Base-by-base conservation (phyloP, 2,113 vertebrate species). In the Eclectus roratus region DNA sequence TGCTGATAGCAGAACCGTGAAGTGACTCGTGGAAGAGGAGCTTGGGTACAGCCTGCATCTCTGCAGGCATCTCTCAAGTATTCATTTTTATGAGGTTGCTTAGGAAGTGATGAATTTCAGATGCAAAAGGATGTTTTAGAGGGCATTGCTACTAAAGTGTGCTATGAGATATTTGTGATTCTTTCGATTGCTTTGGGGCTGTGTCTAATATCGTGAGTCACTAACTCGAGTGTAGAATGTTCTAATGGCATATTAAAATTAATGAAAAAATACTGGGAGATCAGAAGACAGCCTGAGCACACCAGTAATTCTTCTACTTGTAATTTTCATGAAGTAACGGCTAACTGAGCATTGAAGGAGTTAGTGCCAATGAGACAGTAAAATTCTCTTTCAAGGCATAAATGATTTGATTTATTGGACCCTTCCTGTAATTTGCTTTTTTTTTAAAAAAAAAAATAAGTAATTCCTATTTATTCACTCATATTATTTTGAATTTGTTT, bases 241-340 rank as follows among this genome's bases (percentile, higher is more conserved):
- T 91, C 93, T 90, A 63, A 70, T 70, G 60, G n/a, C 28, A 10
- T 92, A 93, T 77, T 91, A 93, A 70, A 55, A 44, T 83, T 88
- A 80, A 94, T 77, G 55, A 83, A 86, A 72, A 70, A 66, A 41
- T 91, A 56, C 77, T 63, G 21, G 58, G 71, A 95, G 25, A 56
- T 80, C 31, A 65, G 56, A 82, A 91, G 77, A 41, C 53, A 77
- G 77, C 28, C 49, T 61, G 68, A 88, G 49, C 27, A 60, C 37
- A 56, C 15, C 39, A 76, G 12, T 85, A 80, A 80, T 80, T 82
- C 52, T 81, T 43, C 53, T 69, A 33, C 60, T 92, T 70, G 21
- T 52, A 88, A 61, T 91, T 92, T 86, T 88, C 68, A 58, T 73
- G 44, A 92, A 92, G n/a, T 53, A 89, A 74, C 28, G 61, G 46